Percentiles rank a stretch among this genome's conserved stretches.
Conservation (phyloP, 2,888 invertebrate genomes). For the Nephrocerus scutellatus region DNA sequence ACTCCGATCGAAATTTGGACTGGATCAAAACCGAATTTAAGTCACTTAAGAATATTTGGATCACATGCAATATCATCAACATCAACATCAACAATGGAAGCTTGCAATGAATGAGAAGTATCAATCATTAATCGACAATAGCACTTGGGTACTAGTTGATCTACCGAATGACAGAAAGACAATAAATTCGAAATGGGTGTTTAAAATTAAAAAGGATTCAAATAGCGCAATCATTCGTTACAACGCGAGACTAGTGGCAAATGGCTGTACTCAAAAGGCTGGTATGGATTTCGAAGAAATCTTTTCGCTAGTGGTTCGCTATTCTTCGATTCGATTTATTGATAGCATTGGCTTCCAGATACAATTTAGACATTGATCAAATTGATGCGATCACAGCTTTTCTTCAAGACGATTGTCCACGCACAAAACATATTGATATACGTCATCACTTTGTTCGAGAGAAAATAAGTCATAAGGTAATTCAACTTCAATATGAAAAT, state of each 20-base stretch:
- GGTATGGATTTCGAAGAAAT: constrained; percentile 20
- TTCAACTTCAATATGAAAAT: too few species aligned
- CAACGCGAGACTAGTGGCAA: constrained; percentile 24
- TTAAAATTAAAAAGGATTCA: too few species aligned
- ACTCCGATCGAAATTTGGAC: constrained; percentile 22
- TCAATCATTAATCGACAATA: constrained; percentile 21
- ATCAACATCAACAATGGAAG: not conserved
- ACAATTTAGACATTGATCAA: too few species aligned
- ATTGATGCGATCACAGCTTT: constrained; percentile 12
- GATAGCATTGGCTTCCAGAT: too few species aligned
- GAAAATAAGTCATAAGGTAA: too few species aligned
- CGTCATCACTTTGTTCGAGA: too few species aligned
- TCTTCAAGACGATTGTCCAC: constrained; percentile 8
- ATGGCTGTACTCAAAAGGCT: constrained; percentile 23
- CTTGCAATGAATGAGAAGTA: constrained; percentile 16
- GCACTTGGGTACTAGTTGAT: constrained; percentile 23
- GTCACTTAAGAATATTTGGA: too few species aligned
- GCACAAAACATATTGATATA: too few species aligned
- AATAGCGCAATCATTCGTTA: constrained; percentile 18
- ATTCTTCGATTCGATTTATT: too few species aligned
- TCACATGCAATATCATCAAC: too few species aligned
- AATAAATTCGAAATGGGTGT: too few species aligned
- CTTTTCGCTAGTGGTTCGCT: too few species aligned
- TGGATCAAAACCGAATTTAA: constrained; percentile 1
- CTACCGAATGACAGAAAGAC: constrained; percentile 22